Evolutionary conservation across 2,113 vertebrate genomes (phyloP), one percentile per base, ranked within the genome.

Genomic region (Nipponia nippon): DNA sequence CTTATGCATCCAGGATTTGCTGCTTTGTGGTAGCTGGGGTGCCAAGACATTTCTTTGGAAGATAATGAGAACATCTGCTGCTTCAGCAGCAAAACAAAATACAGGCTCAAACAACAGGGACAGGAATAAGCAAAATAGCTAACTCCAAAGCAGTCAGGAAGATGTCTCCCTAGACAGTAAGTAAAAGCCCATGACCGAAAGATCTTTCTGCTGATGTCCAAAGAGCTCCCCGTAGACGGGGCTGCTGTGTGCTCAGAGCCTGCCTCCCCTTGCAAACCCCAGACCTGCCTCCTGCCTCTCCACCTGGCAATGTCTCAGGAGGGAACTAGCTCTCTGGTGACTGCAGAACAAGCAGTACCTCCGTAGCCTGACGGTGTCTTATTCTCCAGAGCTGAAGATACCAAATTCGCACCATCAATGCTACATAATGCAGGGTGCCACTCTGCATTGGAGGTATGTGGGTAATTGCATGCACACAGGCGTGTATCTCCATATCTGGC

Each of bases 21-120:
- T 95, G 94, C 94, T 95, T 65, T 0, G 22, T 72, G 87, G 94
- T 69, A 86, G 70, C 73, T 4, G 58, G 40, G 77, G 81, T 95
- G 89, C 93, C 94, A 94, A 65, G 83, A 56, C 22, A 42, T 65
- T 66, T 95, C 86, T 95, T 92, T 92, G 83, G 93, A 89, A 96
- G 91, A 90, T 87, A 92, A 96, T 83, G 93, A 85, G 93, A 96
- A 96, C 93, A 97, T 91, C 93, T 96, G 93, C 94, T 96, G 87
- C 94, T 91, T 83, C 91, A 96, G 83, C 94, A 97, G 95, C 93
- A 83, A 49, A 94, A 87, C 52, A 62, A 58, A 87, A 83, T 22
- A 66, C 72, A 70, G 36, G 1, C 73, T 91, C 61, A 21, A 65
- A 83, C 91, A 62, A 16, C 46, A 46, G 89, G 81, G 80, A 71